phyloP scores from a whole-genome alignment of 2,113 vertebrate genomes.

The Sminthopsis crassicaudata region DNA sequence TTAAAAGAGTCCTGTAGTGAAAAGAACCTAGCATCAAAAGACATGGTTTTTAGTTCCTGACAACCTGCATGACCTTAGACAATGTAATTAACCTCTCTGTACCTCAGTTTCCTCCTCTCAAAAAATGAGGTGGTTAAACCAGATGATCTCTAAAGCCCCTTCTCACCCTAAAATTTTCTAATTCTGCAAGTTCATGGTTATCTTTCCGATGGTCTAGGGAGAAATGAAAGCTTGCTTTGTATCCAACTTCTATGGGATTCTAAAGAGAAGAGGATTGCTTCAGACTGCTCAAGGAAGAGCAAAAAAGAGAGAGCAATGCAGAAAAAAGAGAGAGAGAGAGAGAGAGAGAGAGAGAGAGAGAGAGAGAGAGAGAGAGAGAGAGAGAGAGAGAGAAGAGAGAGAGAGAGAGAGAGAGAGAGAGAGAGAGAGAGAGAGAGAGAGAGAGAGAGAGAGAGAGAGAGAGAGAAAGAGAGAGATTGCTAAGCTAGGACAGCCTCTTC shows the following conservation, averaged over 20 bases:
- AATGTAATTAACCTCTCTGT: neutral
- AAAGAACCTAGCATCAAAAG: neutral
- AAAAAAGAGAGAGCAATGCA: neutral
- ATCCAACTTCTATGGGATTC: neutral
- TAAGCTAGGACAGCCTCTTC: neutral
- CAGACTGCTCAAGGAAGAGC: neutral
- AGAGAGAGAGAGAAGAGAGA: too few relatives aligned
- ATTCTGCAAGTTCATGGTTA: neutral
- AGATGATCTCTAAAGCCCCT: neutral
- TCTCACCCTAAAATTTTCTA: neutral
- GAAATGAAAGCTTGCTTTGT: neutral
- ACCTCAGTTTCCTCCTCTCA: neutral
- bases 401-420: too few relatives aligned
- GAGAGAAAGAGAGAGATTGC: neutral
- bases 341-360: too few relatives aligned
- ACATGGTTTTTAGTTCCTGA: neutral
- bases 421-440: too few relatives aligned
- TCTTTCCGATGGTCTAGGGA: neutral
- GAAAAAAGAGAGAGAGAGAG: neutral
- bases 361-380: too few relatives aligned
- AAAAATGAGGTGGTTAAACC: neutral
- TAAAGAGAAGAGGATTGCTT: neutral
- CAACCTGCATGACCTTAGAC: neutral
- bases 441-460: too few relatives aligned
- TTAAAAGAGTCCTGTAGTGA: neutral